A percentile compares a stretch with the other conserved stretches of the same genome.
Evolutionary conservation across 1,140 invertebrate species (phyloP).

Genomic region (Euwallacea fornicatus): DNA sequence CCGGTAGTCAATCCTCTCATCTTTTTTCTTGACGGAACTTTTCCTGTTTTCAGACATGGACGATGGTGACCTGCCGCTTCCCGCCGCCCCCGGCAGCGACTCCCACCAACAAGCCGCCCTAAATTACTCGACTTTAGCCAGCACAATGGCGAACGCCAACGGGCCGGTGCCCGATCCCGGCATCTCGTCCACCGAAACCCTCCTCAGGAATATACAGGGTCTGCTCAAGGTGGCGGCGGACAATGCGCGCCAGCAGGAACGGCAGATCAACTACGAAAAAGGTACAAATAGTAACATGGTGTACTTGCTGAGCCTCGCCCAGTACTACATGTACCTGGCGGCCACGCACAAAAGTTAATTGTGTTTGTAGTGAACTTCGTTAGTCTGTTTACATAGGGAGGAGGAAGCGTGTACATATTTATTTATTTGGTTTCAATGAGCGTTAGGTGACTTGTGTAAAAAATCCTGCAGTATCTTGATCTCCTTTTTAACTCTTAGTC

Average conservation of each 20-base stretch:
- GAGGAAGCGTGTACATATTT: too few species aligned
- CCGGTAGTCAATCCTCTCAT: too few species aligned
- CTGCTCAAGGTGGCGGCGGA: slow-evolving; percentile 93
- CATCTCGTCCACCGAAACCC: slow-evolving; percentile 85
- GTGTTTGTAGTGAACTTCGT: too few species aligned
- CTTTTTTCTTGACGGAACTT: not conserved
- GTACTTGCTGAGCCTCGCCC: slow-evolving; percentile 52
- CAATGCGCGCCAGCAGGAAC: slow-evolving; percentile 92
- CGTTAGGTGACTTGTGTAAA: slow-evolving; percentile 5
- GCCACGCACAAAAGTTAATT: slow-evolving; percentile 53
- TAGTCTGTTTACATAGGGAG: too few species aligned
- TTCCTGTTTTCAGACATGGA: slow-evolving; percentile 56
- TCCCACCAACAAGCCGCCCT: slow-evolving; percentile 65
- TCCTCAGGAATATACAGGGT: slow-evolving; percentile 92
- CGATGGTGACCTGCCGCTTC: slow-evolving; percentile 67
- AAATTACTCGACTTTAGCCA: slow-evolving; percentile 70
- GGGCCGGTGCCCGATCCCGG: slow-evolving; percentile 56
- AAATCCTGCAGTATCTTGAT: slow-evolving; percentile 28
- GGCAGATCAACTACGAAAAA: slow-evolving; percentile 95
- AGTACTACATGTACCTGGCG: slow-evolving; percentile 54
- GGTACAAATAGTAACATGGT: slow-evolving; percentile 66
- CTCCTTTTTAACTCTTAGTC: slow-evolving; percentile 12
- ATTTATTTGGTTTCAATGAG: too few species aligned
- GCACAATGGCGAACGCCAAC: slow-evolving; percentile 56
- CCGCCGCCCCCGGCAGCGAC: slow-evolving; percentile 60